Evolutionary conservation across 2,797 vertebrate species (phyloP), one percentile per base, ranked within the genome.

Genomic region (Cynodonichthys magdalenae): DNA sequence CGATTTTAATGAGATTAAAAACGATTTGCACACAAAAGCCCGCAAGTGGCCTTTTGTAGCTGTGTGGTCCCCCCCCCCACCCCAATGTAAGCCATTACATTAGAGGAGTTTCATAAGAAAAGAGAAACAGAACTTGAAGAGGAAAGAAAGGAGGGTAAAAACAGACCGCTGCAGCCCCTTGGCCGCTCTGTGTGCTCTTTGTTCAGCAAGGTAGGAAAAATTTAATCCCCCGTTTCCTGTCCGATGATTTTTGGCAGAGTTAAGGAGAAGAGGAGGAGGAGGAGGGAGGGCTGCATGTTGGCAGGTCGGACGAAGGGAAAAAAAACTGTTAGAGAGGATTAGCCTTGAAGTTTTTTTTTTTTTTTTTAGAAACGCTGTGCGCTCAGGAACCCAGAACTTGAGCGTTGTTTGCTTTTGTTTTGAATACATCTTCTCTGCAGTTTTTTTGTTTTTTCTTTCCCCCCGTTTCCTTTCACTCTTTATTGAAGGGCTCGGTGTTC

Each of bases 201-300:
- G 95, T 96, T 96, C 93, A 74, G 90, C 91, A 95, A 97, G 96
- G 95, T 97, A 96, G 94, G 94, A 96, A 96, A 96, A 96, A 96
- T 93, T 92, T 97, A 96, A 97, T 97, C 95, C 95, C 94, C 90
- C 83, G 88, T 95, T 98, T 98, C 96, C 95, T 97, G 95, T 96
- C 93, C 94, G 92, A 95, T 95, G 95, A 94, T 95, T 95, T 95
- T 94, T 96, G 95, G 95, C 94, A 94, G 91, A 66, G 52, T 66
- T 82, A 72, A 77, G 75, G 76, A 74, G 68, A 51, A 74, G 72
- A 58, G 74, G 77, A 68, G 78, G 78, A 75, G 76, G 79, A 70
- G 79, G 50, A 63, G 71, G 73, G 70, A 71, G 70, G 75, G 84
- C 48, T 86, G 71, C 68, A 82, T 59, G 69, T 79, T 80, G 72